Conservation (phyloP, 2,113 vertebrate genomes). For the Gila orcuttii region DNA sequence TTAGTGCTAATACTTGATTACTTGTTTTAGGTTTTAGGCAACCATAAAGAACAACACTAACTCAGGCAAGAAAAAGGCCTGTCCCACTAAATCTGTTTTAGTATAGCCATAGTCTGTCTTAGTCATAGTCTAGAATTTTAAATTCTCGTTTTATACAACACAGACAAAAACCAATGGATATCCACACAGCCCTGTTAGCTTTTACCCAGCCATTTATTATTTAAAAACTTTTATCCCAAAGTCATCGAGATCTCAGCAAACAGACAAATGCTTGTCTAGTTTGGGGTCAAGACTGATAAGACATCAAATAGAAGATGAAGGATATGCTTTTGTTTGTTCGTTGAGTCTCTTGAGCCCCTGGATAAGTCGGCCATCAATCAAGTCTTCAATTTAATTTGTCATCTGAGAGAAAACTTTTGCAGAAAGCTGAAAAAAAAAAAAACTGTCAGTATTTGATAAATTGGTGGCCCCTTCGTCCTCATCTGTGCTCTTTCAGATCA, state of each 20-base stretch:
- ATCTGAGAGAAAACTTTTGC: conserved; percentile 43
- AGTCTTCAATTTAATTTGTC: conserved; percentile 50
- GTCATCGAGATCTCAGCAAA: neutral
- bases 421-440: conserved; percentile 22
- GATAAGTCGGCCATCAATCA: conserved; percentile 45
- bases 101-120: neutral
- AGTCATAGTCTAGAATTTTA: neutral
- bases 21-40: neutral
- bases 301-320: conserved; percentile 15
- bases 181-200: neutral
- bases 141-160: neutral
- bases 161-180: neutral
- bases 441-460: conserved; percentile 50
- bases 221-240: conserved; percentile 27
- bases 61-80: neutral
- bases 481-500: conserved; percentile 31
- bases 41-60: neutral
- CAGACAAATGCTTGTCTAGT: conserved; percentile 15
- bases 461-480: conserved; percentile 19
- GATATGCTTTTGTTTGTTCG: conserved; percentile 12
- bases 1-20: neutral
- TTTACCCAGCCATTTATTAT: conserved; percentile 17
- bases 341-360: conserved; percentile 23
- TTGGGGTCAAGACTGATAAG: conserved; percentile 8
- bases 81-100: neutral